A percentile compares a stretch with the other conserved stretches of the same genome.
These are phyloP conservation scores for Phyllotreta cruciferae DNA, from an alignment of 2,888 invertebrate species.

Conservation along the genomic window DNA sequence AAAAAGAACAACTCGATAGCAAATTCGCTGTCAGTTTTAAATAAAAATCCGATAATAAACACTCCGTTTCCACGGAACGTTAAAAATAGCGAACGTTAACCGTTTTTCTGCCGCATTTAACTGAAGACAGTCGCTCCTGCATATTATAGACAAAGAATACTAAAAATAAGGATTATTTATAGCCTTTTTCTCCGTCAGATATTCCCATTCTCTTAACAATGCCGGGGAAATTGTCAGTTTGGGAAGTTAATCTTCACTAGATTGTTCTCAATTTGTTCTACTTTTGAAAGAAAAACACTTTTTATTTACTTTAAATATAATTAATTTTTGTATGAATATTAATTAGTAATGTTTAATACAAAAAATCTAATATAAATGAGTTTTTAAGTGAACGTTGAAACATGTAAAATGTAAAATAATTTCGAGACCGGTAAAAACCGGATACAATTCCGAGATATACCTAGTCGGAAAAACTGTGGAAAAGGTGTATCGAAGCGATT, in stretches of 20 bases:
- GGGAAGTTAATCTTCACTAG: not conserved
- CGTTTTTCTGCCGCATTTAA: constrained; percentile 37
- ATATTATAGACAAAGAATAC: constrained; percentile 36
- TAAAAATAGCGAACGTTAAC: constrained; percentile 35
- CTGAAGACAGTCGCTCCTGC: constrained; percentile 33
- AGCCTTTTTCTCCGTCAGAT: constrained; percentile 21
- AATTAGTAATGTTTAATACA: too few species aligned
- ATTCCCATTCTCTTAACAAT: constrained; percentile 25
- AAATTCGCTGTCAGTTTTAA: constrained; percentile 14
- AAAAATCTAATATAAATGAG: too few species aligned
- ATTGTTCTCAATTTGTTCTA: not conserved
- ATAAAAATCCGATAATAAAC: constrained; percentile 29
- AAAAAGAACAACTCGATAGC: constrained; percentile 1
- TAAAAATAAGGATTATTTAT: constrained; percentile 39
- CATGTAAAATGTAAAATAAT: too few species aligned
- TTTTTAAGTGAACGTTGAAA: too few species aligned
- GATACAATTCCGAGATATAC: too few species aligned
- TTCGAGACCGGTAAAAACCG: too few species aligned
- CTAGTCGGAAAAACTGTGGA: too few species aligned
- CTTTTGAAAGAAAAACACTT: too few species aligned
- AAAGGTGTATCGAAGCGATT: constrained; percentile 7
- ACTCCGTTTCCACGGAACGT: constrained; percentile 16
- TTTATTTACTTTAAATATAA: not conserved
- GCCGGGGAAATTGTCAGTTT: constrained; percentile 13
- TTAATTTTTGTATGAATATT: too few species aligned